Evolutionary conservation across 2,797 vertebrate species (phyloP).

Genomic region (Chaetophractus vellerosus): DNA sequence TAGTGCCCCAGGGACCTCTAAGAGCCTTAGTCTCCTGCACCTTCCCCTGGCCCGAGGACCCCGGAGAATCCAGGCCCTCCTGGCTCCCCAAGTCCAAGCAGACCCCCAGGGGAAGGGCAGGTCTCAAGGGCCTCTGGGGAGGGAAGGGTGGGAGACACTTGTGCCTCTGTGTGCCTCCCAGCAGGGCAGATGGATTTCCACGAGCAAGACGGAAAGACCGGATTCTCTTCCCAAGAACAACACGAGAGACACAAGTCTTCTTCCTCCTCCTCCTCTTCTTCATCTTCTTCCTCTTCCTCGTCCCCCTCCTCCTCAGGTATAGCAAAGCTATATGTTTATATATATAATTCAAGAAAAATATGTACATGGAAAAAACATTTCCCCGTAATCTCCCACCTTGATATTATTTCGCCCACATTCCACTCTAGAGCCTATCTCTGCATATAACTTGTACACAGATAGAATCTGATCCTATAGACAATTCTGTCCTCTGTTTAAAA

Average conservation of each 20-base stretch:
- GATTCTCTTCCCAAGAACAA: not conserved
- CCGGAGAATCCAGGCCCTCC: not conserved
- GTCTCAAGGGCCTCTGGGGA: not conserved
- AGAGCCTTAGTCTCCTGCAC: not conserved
- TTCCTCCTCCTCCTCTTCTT: conserved; percentile 59
- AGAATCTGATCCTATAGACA: not conserved
- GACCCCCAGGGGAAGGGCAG: not conserved
- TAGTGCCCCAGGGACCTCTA: not conserved
- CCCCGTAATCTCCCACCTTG: not conserved
- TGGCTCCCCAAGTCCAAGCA: not conserved
- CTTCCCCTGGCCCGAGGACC: not conserved
- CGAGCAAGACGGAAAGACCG: conserved; percentile 26
- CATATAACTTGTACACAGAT: not conserved
- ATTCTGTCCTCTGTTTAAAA: not conserved
- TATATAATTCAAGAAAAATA: not conserved
- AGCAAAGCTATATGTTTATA: not conserved
- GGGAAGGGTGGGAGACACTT: not conserved
- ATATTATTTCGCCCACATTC: not conserved
- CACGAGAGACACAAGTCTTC: conserved; percentile 69
- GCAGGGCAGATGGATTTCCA: conserved; percentile 15
- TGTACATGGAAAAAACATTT: not conserved
- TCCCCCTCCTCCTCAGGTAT: conserved; percentile 82
- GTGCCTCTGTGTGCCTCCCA: conserved; percentile 54
- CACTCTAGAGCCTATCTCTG: not conserved
- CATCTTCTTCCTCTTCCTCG: not conserved